Evolutionary conservation across 2,797 vertebrate species (phyloP), one percentile per base, ranked within the genome.

Genomic region (Pseudochirops cupreus): DNA sequence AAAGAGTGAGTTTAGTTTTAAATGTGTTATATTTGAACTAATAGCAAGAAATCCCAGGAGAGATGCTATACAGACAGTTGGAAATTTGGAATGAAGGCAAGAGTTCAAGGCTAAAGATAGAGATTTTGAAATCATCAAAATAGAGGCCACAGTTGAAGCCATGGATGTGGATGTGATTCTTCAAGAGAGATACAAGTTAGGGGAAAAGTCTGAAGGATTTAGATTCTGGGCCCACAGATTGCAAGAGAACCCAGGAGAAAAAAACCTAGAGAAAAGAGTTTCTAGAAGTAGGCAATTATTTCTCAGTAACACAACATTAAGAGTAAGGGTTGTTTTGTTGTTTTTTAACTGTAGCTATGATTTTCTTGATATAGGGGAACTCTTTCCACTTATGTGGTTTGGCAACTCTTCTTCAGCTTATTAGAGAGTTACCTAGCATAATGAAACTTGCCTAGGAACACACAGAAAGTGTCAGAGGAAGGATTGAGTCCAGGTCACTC

Each of bases 81-180:
- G 67, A 95, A 91, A 82, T 56, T 11, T 7, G 4, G 89, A 95
- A 52, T 93, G 55, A 29, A 95, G 33, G 52, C 54, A n/a, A 96
- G 91, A 95, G 92, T 87, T 26, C 56, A 56, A 95, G 90, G 55
- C 53, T 82, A 56, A 24, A 93, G n/a, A 89, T 87, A 89, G 95
- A 90, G 90, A 14, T 91, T 93, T 92, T 91, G 82, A 90, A 90
- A 21, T 92, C 39, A 28, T 87, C 74, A 9, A 87, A 10, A 46
- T 87, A 87, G 24, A 46, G 39, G 39, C 74, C 24, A 87, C 24
- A 87, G 39, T 50, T 87, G 39, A 87, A 87, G 74, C 24, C 39
- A 6, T n/a, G 33, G 33, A 74, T 74, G 18, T 50, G 74, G 24
- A 46, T 50, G 39, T 24, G 67, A 39, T 39, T 82, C 10, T 74